Conservation (phyloP, 1,140 invertebrate genomes). For the Olivierus martensii region DNA sequence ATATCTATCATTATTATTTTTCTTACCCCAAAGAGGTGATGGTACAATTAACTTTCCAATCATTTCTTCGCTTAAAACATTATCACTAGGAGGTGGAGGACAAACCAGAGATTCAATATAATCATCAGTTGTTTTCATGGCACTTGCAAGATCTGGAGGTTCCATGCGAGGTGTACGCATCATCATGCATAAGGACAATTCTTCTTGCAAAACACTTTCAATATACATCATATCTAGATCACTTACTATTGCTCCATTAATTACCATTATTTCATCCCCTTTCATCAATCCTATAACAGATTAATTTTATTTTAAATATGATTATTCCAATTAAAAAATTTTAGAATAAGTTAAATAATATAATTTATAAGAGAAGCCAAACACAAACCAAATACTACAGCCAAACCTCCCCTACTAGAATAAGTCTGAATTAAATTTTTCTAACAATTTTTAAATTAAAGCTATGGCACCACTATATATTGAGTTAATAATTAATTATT, state of each 20-base stretch:
- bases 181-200: slow-evolving; percentile 88
- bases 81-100: slow-evolving; percentile 77
- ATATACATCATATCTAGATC: slow-evolving; percentile 99
- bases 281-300: slow-evolving; percentile 63
- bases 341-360: background rate
- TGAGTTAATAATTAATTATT: too few relatives aligned
- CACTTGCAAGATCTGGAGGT: slow-evolving; percentile 65
- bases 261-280: slow-evolving; percentile 96
- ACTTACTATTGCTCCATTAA: slow-evolving; percentile 92
- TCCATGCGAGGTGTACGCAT: slow-evolving; percentile 90
- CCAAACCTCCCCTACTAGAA: too few relatives aligned
- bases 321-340: background rate
- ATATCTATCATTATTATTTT: background rate
- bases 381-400: too few relatives aligned
- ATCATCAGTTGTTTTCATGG: slow-evolving; percentile 58
- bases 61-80: slow-evolving; percentile 88
- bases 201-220: slow-evolving; percentile 88
- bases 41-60: slow-evolving; percentile 81
- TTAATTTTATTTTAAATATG: background rate
- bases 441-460: too few relatives aligned
- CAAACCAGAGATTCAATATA: slow-evolving; percentile 83
- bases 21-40: slow-evolving; percentile 75
- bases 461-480: too few relatives aligned
- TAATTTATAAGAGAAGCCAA: too few relatives aligned
- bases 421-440: too few relatives aligned